Percentiles rank a stretch among this genome's conserved stretches.
These are phyloP conservation scores for Drosophila pseudoobscura DNA, from an alignment of 1,140 invertebrate species.

Conservation along the genomic window DNA sequence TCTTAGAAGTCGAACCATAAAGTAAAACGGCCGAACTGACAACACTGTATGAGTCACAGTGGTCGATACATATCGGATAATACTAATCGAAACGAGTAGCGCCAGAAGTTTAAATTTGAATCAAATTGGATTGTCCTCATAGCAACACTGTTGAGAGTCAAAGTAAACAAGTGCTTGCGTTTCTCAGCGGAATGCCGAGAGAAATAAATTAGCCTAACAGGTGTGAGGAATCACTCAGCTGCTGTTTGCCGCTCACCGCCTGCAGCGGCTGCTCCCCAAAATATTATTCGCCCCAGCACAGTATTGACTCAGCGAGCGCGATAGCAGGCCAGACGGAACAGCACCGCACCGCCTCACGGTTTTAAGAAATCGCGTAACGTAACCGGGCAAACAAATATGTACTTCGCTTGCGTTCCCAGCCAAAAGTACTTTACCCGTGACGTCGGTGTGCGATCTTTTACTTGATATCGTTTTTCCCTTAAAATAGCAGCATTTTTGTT, in stretches of 20 bases:
- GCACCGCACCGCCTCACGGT: not conserved
- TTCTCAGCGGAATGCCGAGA: not conserved
- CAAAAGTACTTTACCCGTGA: conserved; percentile 50
- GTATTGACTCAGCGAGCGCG: conserved; percentile 39
- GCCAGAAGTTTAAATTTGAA: no score
- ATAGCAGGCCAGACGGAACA: conserved; percentile 11
- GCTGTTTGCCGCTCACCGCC: conserved; percentile 8
- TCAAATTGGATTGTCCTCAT: not conserved
- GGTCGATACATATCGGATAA: no score
- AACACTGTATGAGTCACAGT: no score
- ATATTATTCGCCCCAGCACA: conserved; percentile 7
- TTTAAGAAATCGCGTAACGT: conserved; percentile 9
- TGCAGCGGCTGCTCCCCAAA: conserved; percentile 3
- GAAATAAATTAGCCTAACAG: conserved; percentile 15
- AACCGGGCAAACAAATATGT: conserved; percentile 41
- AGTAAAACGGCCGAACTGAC: no score
- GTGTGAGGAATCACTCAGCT: conserved; percentile 35
- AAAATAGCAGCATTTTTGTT: conserved; percentile 21
- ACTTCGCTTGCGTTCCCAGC: conserved; percentile 11
- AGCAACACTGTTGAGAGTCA: not conserved
- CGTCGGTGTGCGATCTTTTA: conserved; percentile 50
- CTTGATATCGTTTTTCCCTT: conserved; percentile 27
- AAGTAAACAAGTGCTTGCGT: conserved; percentile 7
- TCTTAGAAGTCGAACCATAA: no score
- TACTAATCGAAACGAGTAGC: no score